A percentile compares a stretch with the other conserved stretches of the same genome.
Evolutionary conservation across 2,113 vertebrate genomes (phyloP).

Genomic region (Oxygymnocypris stewartii): DNA sequence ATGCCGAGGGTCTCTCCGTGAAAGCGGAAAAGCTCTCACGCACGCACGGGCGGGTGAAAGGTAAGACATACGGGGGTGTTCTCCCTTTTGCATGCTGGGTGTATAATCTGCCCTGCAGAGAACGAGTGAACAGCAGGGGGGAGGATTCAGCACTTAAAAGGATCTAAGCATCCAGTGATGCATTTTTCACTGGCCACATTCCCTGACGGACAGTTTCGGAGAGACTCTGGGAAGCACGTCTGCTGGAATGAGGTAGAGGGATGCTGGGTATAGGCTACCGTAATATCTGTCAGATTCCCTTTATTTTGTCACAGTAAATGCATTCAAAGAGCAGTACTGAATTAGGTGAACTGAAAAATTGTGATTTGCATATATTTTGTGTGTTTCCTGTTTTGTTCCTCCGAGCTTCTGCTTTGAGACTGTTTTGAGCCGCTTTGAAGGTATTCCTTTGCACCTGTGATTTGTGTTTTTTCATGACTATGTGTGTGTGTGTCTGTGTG

Average conservation of each 20-base stretch:
- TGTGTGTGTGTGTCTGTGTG: too few relatives aligned
- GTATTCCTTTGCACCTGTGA: conserved; percentile 2
- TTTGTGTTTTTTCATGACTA: conserved; percentile 24
- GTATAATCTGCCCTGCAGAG: conserved; percentile 38
- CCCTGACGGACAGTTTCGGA: conserved; percentile 14
- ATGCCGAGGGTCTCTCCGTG: conserved; percentile 3
- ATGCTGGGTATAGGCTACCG: not conserved
- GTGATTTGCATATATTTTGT: not conserved
- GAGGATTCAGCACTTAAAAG: conserved; percentile 26
- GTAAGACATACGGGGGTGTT: conserved; percentile 44
- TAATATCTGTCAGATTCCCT: not conserved
- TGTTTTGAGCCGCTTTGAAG: not conserved
- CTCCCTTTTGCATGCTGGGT: conserved; percentile 19
- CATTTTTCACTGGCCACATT: conserved; percentile 30
- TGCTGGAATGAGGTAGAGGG: conserved; percentile 5
- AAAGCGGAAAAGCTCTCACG: conserved; percentile 30
- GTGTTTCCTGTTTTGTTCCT: not conserved
- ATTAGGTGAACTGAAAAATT: not conserved
- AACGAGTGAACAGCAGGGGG: conserved; percentile 33
- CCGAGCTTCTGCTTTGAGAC: not conserved
- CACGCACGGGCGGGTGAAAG: conserved; percentile 32
- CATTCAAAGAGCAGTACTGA: not conserved
- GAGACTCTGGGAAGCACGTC: conserved; percentile 10
- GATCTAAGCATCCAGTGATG: conserved; percentile 28
- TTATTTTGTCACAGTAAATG: conserved; percentile 1